Evolutionary conservation across 2,113 vertebrate genomes (phyloP), one percentile per base, ranked within the genome.

Genomic region (Chaetops frenatus): DNA sequence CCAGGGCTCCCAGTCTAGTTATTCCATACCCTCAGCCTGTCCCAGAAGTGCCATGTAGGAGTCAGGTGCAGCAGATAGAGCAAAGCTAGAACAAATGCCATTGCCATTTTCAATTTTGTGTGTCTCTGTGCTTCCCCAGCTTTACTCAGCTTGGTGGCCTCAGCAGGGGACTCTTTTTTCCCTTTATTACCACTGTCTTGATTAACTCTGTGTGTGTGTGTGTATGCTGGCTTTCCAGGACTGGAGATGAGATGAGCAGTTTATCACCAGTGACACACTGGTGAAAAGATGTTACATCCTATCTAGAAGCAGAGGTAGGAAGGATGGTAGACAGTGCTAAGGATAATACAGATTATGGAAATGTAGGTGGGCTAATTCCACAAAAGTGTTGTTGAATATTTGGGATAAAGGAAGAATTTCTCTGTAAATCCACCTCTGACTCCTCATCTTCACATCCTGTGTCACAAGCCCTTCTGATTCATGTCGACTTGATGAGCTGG

Each of bases 401-500:
- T 83, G 66, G 74, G 42, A 77, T 33, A 58, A n/a, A 86, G 38
- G 24, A 50, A 62, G 35, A 56, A 87, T 80, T 90, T 92, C 24
- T 84, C 45, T 67, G 33, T 62, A 90, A 79, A 94, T 86, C 48
- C 51, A 61, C 42, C 42, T 47, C 33, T 79, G 23, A 70, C 44
- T 95, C 48, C 65, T 90, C 54, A 33, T 86, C 73, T 91, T 91
- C 66, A 57, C n/a, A 45, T 83, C 42, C 69, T 44, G 62, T 90
- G 71, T 84, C 66, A 50, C 31, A 65, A 92, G 25, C 62, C 45
- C n/a, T 81, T 92, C 76, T 80, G 88, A 95, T 95, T 92, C 71
- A 69, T 3, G 8, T 77, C 2, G 3, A 45, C 94, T 94, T 93
- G 93, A 84, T 89, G 80, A 94, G 64, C 90, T 93, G 84, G 96